Conservation (phyloP, 2,797 vertebrate species). For the Trematomus bernacchii region DNA sequence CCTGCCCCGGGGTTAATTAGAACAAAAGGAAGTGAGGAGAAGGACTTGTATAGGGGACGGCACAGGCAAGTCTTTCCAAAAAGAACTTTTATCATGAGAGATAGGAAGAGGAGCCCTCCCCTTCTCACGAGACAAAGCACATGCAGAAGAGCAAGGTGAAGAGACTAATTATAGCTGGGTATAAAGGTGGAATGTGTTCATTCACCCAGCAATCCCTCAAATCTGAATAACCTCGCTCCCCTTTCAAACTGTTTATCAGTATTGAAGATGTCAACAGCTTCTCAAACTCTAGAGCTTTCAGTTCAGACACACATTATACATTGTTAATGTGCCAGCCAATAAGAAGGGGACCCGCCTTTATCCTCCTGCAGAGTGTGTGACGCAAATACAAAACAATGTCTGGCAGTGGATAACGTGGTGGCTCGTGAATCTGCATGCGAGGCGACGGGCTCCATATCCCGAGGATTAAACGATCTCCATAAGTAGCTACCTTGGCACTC, state of each 20-base stretch:
- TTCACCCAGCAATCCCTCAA: conserved; percentile 21
- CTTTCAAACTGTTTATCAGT: conserved; percentile 21
- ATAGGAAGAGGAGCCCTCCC: conserved; percentile 5
- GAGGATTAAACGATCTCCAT: conserved; percentile 36
- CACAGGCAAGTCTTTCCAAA: conserved; percentile 31
- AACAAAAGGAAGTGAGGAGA: conserved; percentile 19
- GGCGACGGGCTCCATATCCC: conserved; percentile 16
- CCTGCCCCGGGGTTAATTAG: conserved; percentile 76
- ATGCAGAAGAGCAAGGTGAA: conserved; percentile 6
- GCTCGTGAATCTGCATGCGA: conserved; percentile 47
- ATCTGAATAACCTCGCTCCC: conserved; percentile 7
- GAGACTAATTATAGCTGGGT: conserved; percentile 25
- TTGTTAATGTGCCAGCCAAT: conserved; percentile 27
- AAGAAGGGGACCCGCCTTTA: conserved; percentile 16
- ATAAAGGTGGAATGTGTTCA: conserved; percentile 19
- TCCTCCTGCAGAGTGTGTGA: conserved; percentile 13
- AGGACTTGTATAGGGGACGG: conserved; percentile 28
- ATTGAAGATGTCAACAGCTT: conserved; percentile 23
- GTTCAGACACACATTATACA: conserved; percentile 27
- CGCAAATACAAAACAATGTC: conserved; percentile 13
- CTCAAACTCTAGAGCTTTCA: conserved; percentile 27
- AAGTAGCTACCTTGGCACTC: conserved; percentile 35
- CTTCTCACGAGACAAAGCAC: conserved; percentile 18
- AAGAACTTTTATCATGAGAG: conserved; percentile 49
- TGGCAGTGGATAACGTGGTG: conserved; percentile 14